These are phyloP conservation scores for Oceanites oceanicus DNA, from an alignment of 2,113 vertebrate species.

Conservation along the genomic window DNA sequence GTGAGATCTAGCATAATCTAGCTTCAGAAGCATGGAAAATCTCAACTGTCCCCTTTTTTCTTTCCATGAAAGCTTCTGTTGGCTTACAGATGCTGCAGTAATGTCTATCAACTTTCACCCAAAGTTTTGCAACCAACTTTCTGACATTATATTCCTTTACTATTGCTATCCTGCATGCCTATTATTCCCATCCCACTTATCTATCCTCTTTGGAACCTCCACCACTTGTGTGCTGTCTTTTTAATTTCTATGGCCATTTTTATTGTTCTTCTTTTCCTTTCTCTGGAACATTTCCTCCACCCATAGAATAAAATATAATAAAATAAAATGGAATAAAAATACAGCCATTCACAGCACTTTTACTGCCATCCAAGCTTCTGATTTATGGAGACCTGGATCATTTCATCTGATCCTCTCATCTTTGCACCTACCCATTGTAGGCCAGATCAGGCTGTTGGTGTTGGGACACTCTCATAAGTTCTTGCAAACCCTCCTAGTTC, in stretches of 20 bases:
- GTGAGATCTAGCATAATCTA: background rate
- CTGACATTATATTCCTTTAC: background rate
- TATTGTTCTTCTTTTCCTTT: background rate
- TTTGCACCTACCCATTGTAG: background rate
- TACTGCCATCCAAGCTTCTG: background rate
- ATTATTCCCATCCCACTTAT: background rate
- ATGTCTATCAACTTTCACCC: background rate
- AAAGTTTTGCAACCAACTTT: background rate
- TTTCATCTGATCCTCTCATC: background rate
- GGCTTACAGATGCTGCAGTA: background rate
- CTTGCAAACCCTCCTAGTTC: background rate
- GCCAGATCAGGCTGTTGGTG: background rate
- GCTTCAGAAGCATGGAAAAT: background rate
- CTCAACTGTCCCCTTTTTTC: fast-evolving
- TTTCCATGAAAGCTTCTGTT: background rate
- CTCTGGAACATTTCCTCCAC: background rate
- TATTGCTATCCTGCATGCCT: background rate
- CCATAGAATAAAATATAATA: background rate
- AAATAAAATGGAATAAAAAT: background rate
- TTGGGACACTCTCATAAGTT: background rate
- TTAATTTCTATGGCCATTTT: background rate
- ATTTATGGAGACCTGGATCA: background rate
- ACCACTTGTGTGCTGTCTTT: background rate
- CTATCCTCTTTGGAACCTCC: background rate
- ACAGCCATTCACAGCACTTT: background rate